Evolutionary conservation across 2,113 vertebrate species (phyloP), one percentile per base, ranked within the genome.

Genomic region (Engraulis encrasicolus): DNA sequence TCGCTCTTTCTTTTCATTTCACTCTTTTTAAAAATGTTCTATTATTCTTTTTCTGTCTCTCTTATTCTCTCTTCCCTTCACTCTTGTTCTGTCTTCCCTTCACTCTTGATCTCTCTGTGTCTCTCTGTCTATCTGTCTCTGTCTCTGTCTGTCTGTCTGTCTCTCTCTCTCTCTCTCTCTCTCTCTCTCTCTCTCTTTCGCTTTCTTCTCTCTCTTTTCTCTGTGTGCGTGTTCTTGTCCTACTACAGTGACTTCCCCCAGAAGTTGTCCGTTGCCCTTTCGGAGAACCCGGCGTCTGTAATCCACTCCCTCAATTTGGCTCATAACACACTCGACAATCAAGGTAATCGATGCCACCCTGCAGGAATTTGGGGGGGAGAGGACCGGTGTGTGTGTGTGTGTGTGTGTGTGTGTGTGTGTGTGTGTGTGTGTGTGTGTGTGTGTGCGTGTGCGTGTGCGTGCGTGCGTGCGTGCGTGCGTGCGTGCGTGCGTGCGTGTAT

Each of bases 311-410:
- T 98, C 91, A 97, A 95, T 93, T 93, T 98, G 90, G 95, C 97
- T 86, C 95, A 96, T 91, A 97, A 98, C 93, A 95, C 96, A 0
- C 93, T 98, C 79, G 97, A 98, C 90, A 97, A 97, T 95, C 96
- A 97, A 96, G 96, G 97, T 98, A 93, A 88, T 71, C 34, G 9
- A 78, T 83, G 4, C 40, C 40, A 45, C 40, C 40, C 40, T 9
- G 9, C 40, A 45, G 40, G 40, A 9, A 45, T 45, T 45, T 45
- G 3, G 40, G 40, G 40, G 40, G 40, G 40, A 45, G 40, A 9
- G 9, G 40, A 9, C 3, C 4, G 9, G 40, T 3, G 40, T 45
- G 3, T 3, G 40, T 45, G 40, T 45, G n/a, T n/a, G n/a, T n/a
- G n/a, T n/a, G n/a, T n/a, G n/a, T n/a, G n/a, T n/a, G n/a, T n/a